Percentiles rank a stretch among this genome's conserved stretches.
phyloP scores from a whole-genome alignment of 2,797 vertebrate genomes.

The Epinephelus coioides region DNA sequence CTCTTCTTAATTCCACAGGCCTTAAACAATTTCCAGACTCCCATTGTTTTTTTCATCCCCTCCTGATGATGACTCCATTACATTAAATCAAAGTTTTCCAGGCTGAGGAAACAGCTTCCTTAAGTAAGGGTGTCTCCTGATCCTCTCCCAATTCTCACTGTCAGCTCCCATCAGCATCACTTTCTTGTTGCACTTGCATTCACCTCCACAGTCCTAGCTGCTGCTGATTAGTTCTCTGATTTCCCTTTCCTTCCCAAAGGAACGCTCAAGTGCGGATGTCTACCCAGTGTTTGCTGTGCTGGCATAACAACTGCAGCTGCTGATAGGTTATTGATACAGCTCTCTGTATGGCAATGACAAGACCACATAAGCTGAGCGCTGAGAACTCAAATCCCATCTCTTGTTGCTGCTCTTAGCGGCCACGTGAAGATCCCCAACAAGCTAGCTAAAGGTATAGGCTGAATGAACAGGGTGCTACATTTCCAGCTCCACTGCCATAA shows the following conservation, averaged over 20 bases:
- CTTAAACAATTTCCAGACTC: constrained; percentile 30
- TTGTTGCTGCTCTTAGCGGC: background rate
- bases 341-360: constrained; percentile 40
- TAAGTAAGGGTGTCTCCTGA: constrained; percentile 77
- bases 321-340: constrained; percentile 68
- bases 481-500: background rate
- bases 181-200: constrained; percentile 59
- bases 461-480: background rate
- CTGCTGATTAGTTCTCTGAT: constrained; percentile 76
- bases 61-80: constrained; percentile 75
- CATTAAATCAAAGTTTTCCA: constrained; percentile 79
- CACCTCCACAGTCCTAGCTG: constrained; percentile 67
- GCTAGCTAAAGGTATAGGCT: background rate
- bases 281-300: constrained; percentile 62
- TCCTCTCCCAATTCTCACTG: constrained; percentile 76
- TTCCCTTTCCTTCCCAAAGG: constrained; percentile 63
- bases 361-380: constrained; percentile 12
- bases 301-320: constrained; percentile 60
- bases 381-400: background rate
- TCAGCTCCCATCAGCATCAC: constrained; percentile 82
- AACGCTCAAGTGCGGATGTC: constrained; percentile 59
- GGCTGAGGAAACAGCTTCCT: constrained; percentile 74
- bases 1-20: constrained; percentile 34
- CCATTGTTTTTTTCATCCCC: constrained; percentile 7
- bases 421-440: background rate